phyloP scores from a whole-genome alignment of 64 coral and sea anemone species.

The Porites australiensis region DNA sequence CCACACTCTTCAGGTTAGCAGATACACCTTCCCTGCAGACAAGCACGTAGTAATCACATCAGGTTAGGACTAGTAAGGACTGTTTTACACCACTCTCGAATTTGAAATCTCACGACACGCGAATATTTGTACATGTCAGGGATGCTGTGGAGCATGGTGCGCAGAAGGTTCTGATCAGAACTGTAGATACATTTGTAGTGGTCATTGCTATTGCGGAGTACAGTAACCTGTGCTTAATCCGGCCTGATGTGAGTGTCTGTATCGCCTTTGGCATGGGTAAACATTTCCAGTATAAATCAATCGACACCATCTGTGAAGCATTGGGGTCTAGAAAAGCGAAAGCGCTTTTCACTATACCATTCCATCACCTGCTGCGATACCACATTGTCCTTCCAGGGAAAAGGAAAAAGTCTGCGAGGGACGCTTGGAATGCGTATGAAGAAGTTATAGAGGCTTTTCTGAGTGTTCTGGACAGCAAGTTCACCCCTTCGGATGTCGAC shows the following conservation, averaged over 20 bases:
- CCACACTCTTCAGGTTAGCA: background rate
- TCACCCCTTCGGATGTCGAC: background rate
- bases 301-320: background rate
- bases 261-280: slow-evolving; percentile 10
- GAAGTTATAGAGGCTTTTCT: background rate
- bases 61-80: background rate
- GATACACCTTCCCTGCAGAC: slow-evolving; percentile 25
- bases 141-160: slow-evolving; percentile 33
- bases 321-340: background rate
- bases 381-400: background rate
- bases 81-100: too few relatives aligned
- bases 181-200: slow-evolving; percentile 43
- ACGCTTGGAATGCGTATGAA: background rate
- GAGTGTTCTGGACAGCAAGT: too few relatives aligned
- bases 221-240: background rate
- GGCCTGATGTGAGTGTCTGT: background rate
- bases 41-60: slow-evolving; percentile 34
- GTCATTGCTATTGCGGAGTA: slow-evolving; percentile 39
- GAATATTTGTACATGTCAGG: slow-evolving; percentile 42
- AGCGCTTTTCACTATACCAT: too few relatives aligned
- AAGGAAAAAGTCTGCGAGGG: background rate
- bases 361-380: background rate
- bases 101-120: slow-evolving; percentile 19
- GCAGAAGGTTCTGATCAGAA: slow-evolving; percentile 22
- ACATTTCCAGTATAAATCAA: background rate